A percentile compares a stretch with the other conserved stretches of the same genome.
Evolutionary conservation across 2,797 vertebrate species (phyloP).

Genomic region (Oreochromis grahami): DNA sequence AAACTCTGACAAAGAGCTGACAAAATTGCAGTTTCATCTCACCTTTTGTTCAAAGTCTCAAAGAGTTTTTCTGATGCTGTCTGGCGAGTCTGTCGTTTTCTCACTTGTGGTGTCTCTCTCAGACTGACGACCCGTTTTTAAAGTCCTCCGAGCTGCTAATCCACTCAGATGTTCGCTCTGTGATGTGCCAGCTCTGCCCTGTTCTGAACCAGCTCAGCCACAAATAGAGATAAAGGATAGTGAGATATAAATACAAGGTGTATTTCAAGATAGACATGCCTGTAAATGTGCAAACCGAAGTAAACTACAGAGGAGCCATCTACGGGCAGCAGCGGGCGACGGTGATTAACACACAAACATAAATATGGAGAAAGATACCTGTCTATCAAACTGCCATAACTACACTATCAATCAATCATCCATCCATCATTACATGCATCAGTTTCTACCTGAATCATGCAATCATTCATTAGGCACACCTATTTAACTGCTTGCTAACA

Average conservation of each 20-base stretch:
- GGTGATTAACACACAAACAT: not conserved
- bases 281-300: not conserved
- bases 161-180: constrained; percentile 22
- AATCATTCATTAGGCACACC: not conserved
- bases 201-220: constrained; percentile 23
- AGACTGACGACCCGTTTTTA: constrained; percentile 20
- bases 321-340: not conserved
- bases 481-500: not conserved
- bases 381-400: not conserved
- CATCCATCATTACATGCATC: not conserved
- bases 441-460: not conserved
- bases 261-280: not conserved
- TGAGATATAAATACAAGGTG: constrained; percentile 3
- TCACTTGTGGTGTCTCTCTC: not conserved
- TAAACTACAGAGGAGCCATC: not conserved
- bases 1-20: not conserved
- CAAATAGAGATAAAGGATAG: constrained; percentile 30
- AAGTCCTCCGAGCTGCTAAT: constrained; percentile 44
- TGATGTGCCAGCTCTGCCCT: constrained; percentile 8
- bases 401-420: not conserved
- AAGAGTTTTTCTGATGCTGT: not conserved
- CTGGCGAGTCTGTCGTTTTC: not conserved
- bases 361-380: not conserved
- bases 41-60: constrained; percentile 21
- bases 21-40: constrained; percentile 8